These are phyloP conservation scores for Cephus rjabovi DNA, from an alignment of 2,888 invertebrate genomes.

Conservation along the genomic window DNA sequence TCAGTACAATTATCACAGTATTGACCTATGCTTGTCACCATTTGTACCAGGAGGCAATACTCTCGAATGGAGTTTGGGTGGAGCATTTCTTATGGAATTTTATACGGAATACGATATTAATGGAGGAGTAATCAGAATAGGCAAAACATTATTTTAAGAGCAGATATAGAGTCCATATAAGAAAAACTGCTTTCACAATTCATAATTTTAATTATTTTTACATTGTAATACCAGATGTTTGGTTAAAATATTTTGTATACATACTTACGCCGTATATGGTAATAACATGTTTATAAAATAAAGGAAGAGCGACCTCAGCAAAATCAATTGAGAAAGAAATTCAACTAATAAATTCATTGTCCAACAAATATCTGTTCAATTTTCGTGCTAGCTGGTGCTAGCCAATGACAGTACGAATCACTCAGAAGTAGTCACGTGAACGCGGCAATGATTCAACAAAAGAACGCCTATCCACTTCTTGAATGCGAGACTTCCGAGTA, in stretches of 20 bases:
- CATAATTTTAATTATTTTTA: not conserved
- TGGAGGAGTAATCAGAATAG: conserved; percentile 64
- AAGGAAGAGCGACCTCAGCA: not conserved
- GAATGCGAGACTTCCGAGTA: not conserved
- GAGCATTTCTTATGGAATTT: conserved; percentile 67
- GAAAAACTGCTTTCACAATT: not conserved
- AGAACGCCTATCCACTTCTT: not conserved
- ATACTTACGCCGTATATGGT: not conserved
- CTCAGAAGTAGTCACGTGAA: not conserved
- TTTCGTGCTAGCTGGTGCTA: not conserved
- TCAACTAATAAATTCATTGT: not conserved
- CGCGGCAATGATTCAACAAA: not conserved
- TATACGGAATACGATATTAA: conserved; percentile 67
- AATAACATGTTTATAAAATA: not conserved
- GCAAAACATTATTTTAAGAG: conserved; percentile 53
- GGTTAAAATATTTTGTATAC: not conserved
- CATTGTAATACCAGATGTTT: not conserved
- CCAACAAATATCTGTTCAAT: not conserved
- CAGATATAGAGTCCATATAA: conserved; percentile 2
- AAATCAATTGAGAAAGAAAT: not conserved
- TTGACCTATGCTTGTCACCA: conserved; percentile 66
- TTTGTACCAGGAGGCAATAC: conserved; percentile 54
- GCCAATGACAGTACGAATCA: not conserved
- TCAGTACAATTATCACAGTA: conserved; percentile 59
- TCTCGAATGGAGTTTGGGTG: conserved; percentile 66